These are phyloP conservation scores for Heterocephalus glaber DNA, from an alignment of 2,113 vertebrate genomes.

Conservation along the genomic window DNA sequence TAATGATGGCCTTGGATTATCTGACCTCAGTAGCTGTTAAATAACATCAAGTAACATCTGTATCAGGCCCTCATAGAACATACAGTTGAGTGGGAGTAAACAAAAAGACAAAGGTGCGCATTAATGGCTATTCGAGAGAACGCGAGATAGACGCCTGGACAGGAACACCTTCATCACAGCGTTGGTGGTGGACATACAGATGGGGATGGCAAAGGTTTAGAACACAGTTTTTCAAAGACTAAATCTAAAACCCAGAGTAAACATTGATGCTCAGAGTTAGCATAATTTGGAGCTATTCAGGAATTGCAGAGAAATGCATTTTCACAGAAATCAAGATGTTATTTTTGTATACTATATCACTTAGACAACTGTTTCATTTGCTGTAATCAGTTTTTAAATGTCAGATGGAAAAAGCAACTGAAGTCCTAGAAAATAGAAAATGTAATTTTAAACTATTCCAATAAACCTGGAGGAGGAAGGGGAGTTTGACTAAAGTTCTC, in stretches of 20 bases:
- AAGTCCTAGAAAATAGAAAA: slow-evolving; percentile 98
- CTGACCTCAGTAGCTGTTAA: slow-evolving; percentile 93
- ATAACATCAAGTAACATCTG: slow-evolving; percentile 90
- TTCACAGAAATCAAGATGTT: slow-evolving; percentile 99
- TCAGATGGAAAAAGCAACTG: slow-evolving; percentile 98
- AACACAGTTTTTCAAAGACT: slow-evolving; percentile 86
- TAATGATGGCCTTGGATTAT: slow-evolving; percentile 94
- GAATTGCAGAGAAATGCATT: slow-evolving; percentile 95
- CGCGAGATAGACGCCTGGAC: slow-evolving; percentile 81
- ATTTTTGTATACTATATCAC: slow-evolving; percentile 99
- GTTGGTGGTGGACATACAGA: slow-evolving; percentile 84
- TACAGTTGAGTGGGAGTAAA: slow-evolving; percentile 90
- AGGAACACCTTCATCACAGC: slow-evolving; percentile 84
- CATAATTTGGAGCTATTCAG: slow-evolving; percentile 96
- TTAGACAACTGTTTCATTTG: slow-evolving; percentile 99
- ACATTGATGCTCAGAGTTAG: slow-evolving; percentile 90
- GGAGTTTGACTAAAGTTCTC: slow-evolving; percentile 90
- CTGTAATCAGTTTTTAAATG: slow-evolving; percentile 99
- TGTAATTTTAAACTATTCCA: slow-evolving; percentile 99
- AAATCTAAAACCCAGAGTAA: slow-evolving; percentile 89
- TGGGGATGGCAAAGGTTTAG: slow-evolving; percentile 89
- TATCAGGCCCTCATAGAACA: slow-evolving; percentile 92
- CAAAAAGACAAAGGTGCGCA: slow-evolving; percentile 87
- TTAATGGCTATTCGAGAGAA: slow-evolving; percentile 83
- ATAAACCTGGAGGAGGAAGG: slow-evolving; percentile 99